A percentile compares a stretch with the other conserved stretches of the same genome.
These are phyloP conservation scores for Hemicordylus capensis DNA, from an alignment of 2,113 vertebrate species.

Conservation along the genomic window DNA sequence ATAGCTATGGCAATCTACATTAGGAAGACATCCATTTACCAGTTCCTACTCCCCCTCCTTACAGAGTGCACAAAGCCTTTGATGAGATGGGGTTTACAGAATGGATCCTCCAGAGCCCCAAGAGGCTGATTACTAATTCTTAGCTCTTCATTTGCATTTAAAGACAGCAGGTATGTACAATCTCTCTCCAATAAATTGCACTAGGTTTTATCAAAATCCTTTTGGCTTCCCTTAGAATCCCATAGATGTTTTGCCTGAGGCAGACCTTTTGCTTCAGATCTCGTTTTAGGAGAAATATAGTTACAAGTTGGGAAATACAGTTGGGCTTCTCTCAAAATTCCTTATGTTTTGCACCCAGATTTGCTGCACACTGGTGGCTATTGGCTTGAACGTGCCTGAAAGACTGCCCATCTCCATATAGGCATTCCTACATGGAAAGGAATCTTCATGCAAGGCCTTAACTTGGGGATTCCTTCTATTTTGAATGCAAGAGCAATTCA, in stretches of 20 bases:
- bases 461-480: too few species aligned
- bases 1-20: not conserved
- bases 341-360: too few species aligned
- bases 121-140: constrained; percentile 2
- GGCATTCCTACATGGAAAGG: too few species aligned
- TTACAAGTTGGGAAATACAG: not conserved
- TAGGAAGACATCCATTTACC: not conserved
- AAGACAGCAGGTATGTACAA: not conserved
- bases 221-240: not conserved
- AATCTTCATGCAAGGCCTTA: too few species aligned
- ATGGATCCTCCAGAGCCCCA: not conserved
- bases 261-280: not conserved
- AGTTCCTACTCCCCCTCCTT: not conserved
- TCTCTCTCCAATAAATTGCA: not conserved
- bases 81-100: not conserved
- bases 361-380: too few species aligned
- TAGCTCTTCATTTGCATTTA: not conserved
- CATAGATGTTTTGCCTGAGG: not conserved
- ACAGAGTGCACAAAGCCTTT: not conserved
- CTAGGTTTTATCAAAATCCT: not conserved
- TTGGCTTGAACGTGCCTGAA: too few species aligned
- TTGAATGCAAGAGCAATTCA: too few species aligned
- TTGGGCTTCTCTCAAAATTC: too few species aligned
- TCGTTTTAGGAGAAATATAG: not conserved
- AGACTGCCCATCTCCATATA: too few species aligned